Evolutionary conservation across 1,140 invertebrate species (phyloP).

Genomic region (Trichomalopsis sarcophagae): DNA sequence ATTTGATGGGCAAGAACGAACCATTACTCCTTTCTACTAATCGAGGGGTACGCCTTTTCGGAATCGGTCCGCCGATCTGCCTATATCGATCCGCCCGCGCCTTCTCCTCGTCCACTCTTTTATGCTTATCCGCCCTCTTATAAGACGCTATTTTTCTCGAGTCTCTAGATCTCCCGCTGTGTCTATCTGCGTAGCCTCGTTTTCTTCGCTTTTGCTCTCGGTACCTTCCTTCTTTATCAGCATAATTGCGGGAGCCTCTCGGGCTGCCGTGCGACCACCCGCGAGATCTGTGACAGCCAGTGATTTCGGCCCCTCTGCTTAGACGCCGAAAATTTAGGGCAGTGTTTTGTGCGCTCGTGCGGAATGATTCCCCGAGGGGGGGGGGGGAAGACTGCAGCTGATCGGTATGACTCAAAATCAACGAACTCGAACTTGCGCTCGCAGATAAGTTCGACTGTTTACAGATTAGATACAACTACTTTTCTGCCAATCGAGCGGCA

Average conservation of each 20-base stretch:
- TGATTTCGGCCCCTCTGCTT: not conserved
- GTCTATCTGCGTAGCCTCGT: not conserved
- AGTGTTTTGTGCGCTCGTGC: not conserved
- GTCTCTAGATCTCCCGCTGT: not conserved
- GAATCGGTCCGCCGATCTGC: slow-evolving; percentile 48
- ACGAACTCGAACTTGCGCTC: not conserved
- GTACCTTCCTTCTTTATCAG: no score
- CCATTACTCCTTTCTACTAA: slow-evolving; percentile 50
- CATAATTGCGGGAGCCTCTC: not conserved
- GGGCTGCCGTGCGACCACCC: not conserved
- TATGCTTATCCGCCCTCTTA: not conserved
- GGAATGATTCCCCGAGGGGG: no score
- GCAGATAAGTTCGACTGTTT: no score
- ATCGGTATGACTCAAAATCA: not conserved
- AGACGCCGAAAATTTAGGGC: not conserved
- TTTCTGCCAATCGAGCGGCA: no score
- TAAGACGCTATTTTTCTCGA: slow-evolving; percentile 5
- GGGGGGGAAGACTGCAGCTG: no score
- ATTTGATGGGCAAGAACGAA: slow-evolving; percentile 57
- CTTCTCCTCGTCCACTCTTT: slow-evolving; percentile 3
- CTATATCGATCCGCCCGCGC: not conserved
- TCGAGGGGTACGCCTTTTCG: slow-evolving; percentile 39
- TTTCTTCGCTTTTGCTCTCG: not conserved
- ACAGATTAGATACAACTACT: no score
- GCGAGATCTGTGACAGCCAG: not conserved